Base-by-base conservation (phyloP, 2,888 invertebrate genomes). In the Noctua janthina region DNA sequence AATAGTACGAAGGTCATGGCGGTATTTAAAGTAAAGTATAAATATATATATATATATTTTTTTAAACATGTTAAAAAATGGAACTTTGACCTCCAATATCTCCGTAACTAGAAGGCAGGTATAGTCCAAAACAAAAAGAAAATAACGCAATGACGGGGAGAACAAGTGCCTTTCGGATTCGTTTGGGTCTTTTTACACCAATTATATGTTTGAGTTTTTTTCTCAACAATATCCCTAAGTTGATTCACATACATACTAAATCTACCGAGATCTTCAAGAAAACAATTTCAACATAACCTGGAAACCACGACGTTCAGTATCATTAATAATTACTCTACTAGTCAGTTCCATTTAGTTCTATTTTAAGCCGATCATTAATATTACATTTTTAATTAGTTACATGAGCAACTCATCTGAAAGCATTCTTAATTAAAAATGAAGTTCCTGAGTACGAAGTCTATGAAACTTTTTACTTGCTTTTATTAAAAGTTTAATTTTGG, bases 391-490 rank as follows among this genome's bases (percentile, higher is more conserved):
- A 86, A 83, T 82, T 82, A 79, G 82, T 74, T 74, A 77, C 76
- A 84, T 79, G 67, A 84, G 15, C 51, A 84, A 84, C 68, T 85
- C 74, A 67, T 73, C 62, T 54, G 68, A 74, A 70, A 82, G 77
- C 69, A 64, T 71, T 82, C 70, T 85, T 85, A 85, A 87, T 87
- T 87, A 85, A 87, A 84, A 86, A 84, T 71, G 51, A 78, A 87
- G 79, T 82, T 78, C 35, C 64, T n/a, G 69, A 78, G 78, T 68
- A 81, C 62, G 68, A 71, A 86, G 54, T 51, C 51, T 64, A 72
- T 39, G 49, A 70, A 80, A 85, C 56, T 80, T 79, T 78, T 70
- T 2, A 64, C 75, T 78, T 86, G 75, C 84, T 83, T 80, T 86
- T 86, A 86, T 79, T 82, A 76, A 79, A 82, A 79, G 73, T 82